A percentile compares a stretch with the other conserved stretches of the same genome.
phyloP scores from a whole-genome alignment of 1,140 invertebrate genomes.

The Muscidifurax raptorellus region DNA sequence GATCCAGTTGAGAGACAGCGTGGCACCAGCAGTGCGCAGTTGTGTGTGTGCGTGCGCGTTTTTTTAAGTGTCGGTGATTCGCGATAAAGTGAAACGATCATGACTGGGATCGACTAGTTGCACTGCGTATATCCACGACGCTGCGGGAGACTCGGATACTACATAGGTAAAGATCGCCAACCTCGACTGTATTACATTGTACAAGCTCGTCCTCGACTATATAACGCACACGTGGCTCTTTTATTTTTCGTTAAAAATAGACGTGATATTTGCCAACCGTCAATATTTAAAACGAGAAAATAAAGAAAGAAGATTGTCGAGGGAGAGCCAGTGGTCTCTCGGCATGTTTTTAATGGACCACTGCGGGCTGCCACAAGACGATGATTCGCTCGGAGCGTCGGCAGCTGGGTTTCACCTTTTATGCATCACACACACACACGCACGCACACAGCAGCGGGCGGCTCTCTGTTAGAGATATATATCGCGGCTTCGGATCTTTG shows the following conservation, averaged over 20 bases:
- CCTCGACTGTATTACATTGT: not conserved
- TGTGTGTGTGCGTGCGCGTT: not conserved
- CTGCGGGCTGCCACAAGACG: not conserved
- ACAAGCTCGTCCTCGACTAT: not conserved
- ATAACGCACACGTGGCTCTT: not conserved
- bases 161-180: not conserved
- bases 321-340: too few species aligned
- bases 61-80: not conserved
- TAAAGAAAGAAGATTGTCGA: too few species aligned
- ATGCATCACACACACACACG: too few species aligned
- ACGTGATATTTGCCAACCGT: not conserved
- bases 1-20: not conserved
- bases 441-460: too few species aligned
- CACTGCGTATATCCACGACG: too few species aligned
- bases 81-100: not conserved
- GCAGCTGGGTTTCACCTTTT: constrained; percentile 1
- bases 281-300: not conserved
- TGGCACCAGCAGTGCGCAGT: not conserved
- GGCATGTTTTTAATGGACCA: not conserved
- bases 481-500: not conserved
- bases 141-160: too few species aligned
- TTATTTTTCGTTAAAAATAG: not conserved
- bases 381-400: not conserved
- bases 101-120: too few species aligned
- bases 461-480: not conserved